phyloP scores from a whole-genome alignment of 2,113 vertebrate genomes.

The Solenodon paradoxus region DNA sequence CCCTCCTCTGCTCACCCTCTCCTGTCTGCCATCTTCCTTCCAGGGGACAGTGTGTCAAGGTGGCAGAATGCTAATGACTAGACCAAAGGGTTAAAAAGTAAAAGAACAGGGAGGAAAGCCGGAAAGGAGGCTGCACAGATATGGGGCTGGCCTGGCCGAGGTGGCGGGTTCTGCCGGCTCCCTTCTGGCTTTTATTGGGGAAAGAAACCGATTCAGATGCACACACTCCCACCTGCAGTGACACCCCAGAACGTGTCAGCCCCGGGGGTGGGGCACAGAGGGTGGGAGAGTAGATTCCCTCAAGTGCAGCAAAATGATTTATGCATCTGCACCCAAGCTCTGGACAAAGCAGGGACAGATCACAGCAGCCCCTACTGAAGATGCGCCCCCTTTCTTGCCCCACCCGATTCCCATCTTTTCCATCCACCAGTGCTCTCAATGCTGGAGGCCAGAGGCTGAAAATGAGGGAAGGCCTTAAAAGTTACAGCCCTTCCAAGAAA shows the following conservation, averaged over 20 bases:
- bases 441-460: constrained; percentile 5
- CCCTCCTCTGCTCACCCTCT: not conserved
- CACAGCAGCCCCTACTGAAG: constrained; percentile 7
- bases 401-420: not conserved
- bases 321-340: not conserved
- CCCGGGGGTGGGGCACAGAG: accelerated
- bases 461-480: not conserved
- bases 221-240: constrained; percentile 9
- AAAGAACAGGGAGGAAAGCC: not conserved
- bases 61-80: not conserved
- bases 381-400: constrained; percentile 24
- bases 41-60: not conserved
- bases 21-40: not conserved
- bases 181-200: constrained; percentile 58
- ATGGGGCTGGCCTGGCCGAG: constrained; percentile 20
- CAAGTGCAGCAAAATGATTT: not conserved
- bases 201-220: constrained; percentile 34
- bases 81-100: not conserved
- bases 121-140: not conserved
- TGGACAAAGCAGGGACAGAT: not conserved
- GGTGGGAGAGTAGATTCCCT: not conserved
- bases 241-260: not conserved
- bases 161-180: not conserved
- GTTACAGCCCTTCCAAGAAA: not conserved
- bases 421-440: not conserved